Base-by-base conservation (phyloP, 2,797 vertebrate species). In the Sphenopsis melanotis region DNA sequence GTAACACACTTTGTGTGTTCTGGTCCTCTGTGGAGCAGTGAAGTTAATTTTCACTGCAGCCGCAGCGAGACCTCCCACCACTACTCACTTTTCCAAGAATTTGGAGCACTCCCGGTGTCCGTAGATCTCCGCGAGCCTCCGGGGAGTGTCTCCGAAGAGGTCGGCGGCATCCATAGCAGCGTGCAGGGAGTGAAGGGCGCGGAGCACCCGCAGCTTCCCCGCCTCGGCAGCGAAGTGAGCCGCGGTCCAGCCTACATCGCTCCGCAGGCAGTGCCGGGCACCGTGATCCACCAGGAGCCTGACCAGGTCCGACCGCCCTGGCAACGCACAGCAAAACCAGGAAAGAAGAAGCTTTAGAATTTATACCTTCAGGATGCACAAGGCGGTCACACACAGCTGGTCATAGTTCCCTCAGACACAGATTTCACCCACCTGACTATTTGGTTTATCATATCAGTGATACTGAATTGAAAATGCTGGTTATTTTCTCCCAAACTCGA, bases 161-260 rank as follows among this genome's bases (percentile, higher is more conserved):
- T 99, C 99, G 1, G 98, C 88, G 12, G 97, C 97, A 3, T 99
- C 98, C 9, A 99, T 88, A 15, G 98, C 98, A 0, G 98, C 98
- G 0, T 98, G 98, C 72, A 98, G 70, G 5, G 97, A 95, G 52
- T 99, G 99, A 11, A 99, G 98, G 77, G 98, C 87, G 37, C 96
- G 98, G 60, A 99, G 98, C 36, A 98, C 98, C 0, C 97, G 96
- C 77, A 99, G 97, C 2, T 95, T 97, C 22, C 99, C 99, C 0
- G 97, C 97, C 93, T 99, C 98, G 0, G 99, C 99, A 5, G 99
- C 99, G n/a, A 98, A 99, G 93, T 99, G 99, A 49, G 98, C 98
- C 0, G 99, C 91, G 0, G 98, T 99, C 99, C 99, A 99, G 34
- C 99, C 99, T 18, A 97, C 97, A 5, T 98, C 98, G 0, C 98